Evolutionary conservation across 2,888 invertebrate genomes (phyloP).

Genomic region (Craniophora ligustri): DNA sequence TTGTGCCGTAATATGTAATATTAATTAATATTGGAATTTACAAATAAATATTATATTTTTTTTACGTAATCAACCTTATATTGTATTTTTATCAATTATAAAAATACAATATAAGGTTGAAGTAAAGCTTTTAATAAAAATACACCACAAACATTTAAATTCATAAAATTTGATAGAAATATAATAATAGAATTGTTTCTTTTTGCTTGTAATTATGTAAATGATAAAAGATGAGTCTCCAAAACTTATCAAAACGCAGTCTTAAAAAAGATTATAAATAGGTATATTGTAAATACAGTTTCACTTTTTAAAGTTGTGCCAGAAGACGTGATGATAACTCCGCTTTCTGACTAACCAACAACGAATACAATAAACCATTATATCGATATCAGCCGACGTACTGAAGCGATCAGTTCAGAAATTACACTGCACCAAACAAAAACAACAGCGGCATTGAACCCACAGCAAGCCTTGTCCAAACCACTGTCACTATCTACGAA

Average conservation of each 20-base stretch:
- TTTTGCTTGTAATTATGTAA: too few relatives aligned
- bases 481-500: constrained; percentile 54
- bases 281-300: constrained; percentile 9
- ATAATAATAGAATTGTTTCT: too few relatives aligned
- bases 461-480: constrained; percentile 27
- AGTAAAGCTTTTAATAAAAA: too few relatives aligned
- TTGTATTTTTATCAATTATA: too few relatives aligned
- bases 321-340: constrained; percentile 35
- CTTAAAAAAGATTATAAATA: neutral
- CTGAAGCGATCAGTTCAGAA: constrained; percentile 34
- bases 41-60: too few relatives aligned
- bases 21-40: too few relatives aligned
- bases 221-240: neutral
- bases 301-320: constrained; percentile 41
- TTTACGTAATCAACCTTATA: too few relatives aligned
- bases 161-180: too few relatives aligned
- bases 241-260: constrained; percentile 4
- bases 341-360: constrained; percentile 21
- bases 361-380: constrained; percentile 28
- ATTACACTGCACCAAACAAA: constrained; percentile 49
- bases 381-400: constrained; percentile 15
- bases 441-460: constrained; percentile 50
- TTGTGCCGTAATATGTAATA: too few relatives aligned
- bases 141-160: too few relatives aligned
- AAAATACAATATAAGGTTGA: too few relatives aligned